A percentile compares a stretch with the other conserved stretches of the same genome.
These are phyloP conservation scores for Uloborus diversus DNA, from an alignment of 1,140 invertebrate species.

Conservation along the genomic window DNA sequence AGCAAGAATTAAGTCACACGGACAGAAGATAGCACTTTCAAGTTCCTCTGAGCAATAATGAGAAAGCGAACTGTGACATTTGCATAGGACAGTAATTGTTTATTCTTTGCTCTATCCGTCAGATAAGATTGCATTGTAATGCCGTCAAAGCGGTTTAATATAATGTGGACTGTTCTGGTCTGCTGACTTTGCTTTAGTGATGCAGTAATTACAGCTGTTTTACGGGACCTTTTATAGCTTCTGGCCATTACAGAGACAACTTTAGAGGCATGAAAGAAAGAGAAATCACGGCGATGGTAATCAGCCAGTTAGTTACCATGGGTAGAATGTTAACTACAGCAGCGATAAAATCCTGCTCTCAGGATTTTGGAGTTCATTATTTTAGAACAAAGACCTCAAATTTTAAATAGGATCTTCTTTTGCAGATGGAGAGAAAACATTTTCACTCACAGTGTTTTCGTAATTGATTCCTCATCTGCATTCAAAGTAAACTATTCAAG, in stretches of 20 bases:
- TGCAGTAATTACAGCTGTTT: conserved; percentile 9
- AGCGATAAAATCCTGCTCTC: neutral
- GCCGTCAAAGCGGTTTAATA: neutral
- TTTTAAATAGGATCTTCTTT: too few relatives aligned
- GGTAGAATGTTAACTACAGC: neutral
- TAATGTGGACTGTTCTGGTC: neutral
- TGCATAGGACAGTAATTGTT: too few relatives aligned
- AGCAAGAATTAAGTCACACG: too few relatives aligned
- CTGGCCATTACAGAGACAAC: neutral
- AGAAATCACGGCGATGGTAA: neutral
- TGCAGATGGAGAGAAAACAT: too few relatives aligned
- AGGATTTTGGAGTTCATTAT: neutral
- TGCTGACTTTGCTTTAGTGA: neutral
- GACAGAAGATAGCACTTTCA: too few relatives aligned
- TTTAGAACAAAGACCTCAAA: neutral
- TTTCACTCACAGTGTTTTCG: too few relatives aligned
- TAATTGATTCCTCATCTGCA: too few relatives aligned
- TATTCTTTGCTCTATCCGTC: neutral
- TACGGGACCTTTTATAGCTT: neutral
- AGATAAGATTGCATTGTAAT: neutral
- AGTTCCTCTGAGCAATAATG: too few relatives aligned
- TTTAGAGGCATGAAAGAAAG: neutral
- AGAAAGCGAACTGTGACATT: too few relatives aligned
- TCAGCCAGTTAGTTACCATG: neutral
- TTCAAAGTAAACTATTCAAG: too few relatives aligned